These are phyloP conservation scores for Parnassius glacialis DNA, from an alignment of 2,888 invertebrate species.

Conservation along the genomic window DNA sequence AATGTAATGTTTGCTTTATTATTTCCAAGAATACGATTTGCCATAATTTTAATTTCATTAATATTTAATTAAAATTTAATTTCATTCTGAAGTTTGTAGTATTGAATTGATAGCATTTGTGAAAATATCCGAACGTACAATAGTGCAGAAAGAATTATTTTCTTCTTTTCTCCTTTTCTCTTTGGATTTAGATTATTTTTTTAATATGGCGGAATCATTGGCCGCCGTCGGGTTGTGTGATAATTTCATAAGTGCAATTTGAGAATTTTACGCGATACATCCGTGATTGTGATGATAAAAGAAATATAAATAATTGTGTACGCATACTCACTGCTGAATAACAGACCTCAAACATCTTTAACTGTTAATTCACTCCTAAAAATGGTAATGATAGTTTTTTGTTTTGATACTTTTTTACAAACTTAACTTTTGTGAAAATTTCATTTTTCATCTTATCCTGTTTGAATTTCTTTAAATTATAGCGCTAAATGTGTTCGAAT, in stretches of 20 bases:
- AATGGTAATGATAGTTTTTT: constrained; percentile 82
- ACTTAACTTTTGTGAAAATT: constrained; percentile 62
- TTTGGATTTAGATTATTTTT: constrained; percentile 52
- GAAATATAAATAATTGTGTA: constrained; percentile 43
- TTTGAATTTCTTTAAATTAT: constrained; percentile 34
- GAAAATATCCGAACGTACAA: constrained; percentile 35
- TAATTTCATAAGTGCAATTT: constrained; percentile 58
- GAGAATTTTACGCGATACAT: constrained; percentile 48
- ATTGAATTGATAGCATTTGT: background rate
- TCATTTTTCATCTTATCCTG: constrained; percentile 53
- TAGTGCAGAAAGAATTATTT: constrained; percentile 18
- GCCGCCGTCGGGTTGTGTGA: constrained; percentile 73
- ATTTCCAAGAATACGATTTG: too few species aligned
- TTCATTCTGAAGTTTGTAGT: too few species aligned
- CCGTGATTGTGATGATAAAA: constrained; percentile 51
- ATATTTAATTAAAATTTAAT: too few species aligned
- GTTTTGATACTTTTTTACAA: constrained; percentile 81
- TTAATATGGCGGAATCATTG: constrained; percentile 80
- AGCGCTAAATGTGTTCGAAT: constrained; percentile 23
- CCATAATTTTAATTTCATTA: too few species aligned
- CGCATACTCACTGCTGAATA: constrained; percentile 33
- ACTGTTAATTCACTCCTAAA: constrained; percentile 54
- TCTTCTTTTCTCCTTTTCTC: constrained; percentile 53
- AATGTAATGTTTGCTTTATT: too few species aligned
- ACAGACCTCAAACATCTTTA: constrained; percentile 34